phyloP scores from a whole-genome alignment of 2,113 vertebrate genomes.

The Telmatochromis sp. region DNA sequence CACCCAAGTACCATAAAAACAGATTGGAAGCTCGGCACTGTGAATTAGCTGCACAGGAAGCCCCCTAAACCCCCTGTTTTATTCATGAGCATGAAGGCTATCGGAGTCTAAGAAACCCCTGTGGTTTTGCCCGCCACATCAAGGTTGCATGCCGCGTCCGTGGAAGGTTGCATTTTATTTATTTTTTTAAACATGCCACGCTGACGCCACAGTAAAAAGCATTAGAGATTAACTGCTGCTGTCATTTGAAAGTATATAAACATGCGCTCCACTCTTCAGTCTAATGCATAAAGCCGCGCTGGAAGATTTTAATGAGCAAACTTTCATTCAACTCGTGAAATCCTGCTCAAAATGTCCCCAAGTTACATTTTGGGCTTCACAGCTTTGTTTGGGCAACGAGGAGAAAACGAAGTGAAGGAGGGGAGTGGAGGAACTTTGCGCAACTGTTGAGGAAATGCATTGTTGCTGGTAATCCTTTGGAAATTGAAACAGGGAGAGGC shows the following conservation, averaged over 20 bases:
- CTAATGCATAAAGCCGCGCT: slow-evolving; percentile 6
- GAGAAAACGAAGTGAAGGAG: background rate
- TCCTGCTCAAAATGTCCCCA: slow-evolving; percentile 35
- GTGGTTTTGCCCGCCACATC: slow-evolving; percentile 69
- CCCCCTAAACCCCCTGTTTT: slow-evolving; percentile 77
- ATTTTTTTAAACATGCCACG: slow-evolving; percentile 16
- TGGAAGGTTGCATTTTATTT: slow-evolving; percentile 47
- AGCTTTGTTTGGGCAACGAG: slow-evolving; percentile 24
- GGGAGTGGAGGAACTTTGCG: slow-evolving; percentile 37
- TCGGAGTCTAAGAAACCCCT: slow-evolving; percentile 73
- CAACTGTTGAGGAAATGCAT: slow-evolving; percentile 54
- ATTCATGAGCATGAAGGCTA: slow-evolving; percentile 78
- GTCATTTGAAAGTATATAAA: slow-evolving; percentile 56
- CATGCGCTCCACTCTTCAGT: slow-evolving; percentile 19
- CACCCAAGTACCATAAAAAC: slow-evolving; percentile 73
- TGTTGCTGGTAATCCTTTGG: slow-evolving; percentile 60
- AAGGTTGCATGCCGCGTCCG: slow-evolving; percentile 66
- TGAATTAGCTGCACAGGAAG: slow-evolving; percentile 76
- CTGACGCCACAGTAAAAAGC: slow-evolving; percentile 49
- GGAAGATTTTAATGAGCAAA: slow-evolving; percentile 41
- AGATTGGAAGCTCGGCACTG: slow-evolving; percentile 68
- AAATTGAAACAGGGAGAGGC: slow-evolving; percentile 59
- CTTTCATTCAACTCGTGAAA: slow-evolving; percentile 45
- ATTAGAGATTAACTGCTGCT: slow-evolving; percentile 57
- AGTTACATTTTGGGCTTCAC: slow-evolving; percentile 23